Conservation (phyloP, 2,888 invertebrate genomes). For the Seladonia tumulorum region DNA sequence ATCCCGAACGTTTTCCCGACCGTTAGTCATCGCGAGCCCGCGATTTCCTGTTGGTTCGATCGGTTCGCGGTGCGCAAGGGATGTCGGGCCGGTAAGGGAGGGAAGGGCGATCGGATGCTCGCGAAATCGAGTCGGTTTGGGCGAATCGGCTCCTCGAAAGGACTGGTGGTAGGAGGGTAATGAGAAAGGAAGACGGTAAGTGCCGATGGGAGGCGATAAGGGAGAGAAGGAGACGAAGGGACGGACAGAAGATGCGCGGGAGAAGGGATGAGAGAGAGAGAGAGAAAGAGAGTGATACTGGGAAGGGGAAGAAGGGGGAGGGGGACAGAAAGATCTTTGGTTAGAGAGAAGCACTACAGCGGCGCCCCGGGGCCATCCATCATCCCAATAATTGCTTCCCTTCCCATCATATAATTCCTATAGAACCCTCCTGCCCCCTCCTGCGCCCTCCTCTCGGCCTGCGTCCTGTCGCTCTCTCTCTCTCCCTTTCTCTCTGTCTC, state of each 20-base stretch:
- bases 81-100: neutral
- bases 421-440: slow-evolving; percentile 71
- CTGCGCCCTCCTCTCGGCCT: slow-evolving; percentile 48
- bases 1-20: neutral
- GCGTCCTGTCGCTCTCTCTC: slow-evolving; percentile 7
- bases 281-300: slow-evolving; percentile 46
- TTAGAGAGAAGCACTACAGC: slow-evolving; percentile 78
- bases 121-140: slow-evolving; percentile 61
- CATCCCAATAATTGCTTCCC: slow-evolving; percentile 76
- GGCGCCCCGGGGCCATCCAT: slow-evolving; percentile 83
- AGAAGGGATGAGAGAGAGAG: slow-evolving; percentile 14
- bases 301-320: slow-evolving; percentile 46
- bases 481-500: slow-evolving; percentile 20
- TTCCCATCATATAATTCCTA: slow-evolving; percentile 79
- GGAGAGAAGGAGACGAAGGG: slow-evolving; percentile 41
- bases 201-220: slow-evolving; percentile 54
- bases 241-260: slow-evolving; percentile 43
- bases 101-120: slow-evolving; percentile 49
- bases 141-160: slow-evolving; percentile 49
- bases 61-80: neutral
- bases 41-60: slow-evolving; percentile 18
- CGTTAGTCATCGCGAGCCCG: slow-evolving; percentile 9
- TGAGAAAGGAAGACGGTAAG: slow-evolving; percentile 60
- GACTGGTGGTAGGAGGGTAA: slow-evolving; percentile 56
- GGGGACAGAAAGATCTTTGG: slow-evolving; percentile 75